A percentile compares a stretch with the other conserved stretches of the same genome.
Evolutionary conservation across 2,113 vertebrate genomes (phyloP).

Genomic region (Sander vitreus): DNA sequence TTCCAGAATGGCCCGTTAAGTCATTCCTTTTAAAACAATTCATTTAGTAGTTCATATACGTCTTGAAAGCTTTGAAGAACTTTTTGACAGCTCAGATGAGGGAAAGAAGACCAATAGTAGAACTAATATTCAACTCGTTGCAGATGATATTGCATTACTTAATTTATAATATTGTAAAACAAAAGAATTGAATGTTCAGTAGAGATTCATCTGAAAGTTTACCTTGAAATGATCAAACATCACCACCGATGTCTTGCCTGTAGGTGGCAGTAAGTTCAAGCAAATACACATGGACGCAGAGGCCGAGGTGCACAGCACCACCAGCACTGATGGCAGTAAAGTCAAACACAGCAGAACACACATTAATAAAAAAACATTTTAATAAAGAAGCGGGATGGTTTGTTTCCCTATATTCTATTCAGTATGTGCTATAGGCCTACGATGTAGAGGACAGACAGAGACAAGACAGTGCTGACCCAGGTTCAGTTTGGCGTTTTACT

Average conservation of each 20-base stretch:
- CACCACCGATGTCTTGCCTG: background rate
- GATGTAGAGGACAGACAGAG: conserved; percentile 40
- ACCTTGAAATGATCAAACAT: background rate
- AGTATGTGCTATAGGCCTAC: conserved; percentile 55
- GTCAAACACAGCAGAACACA: background rate
- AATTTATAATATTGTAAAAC: too few relatives aligned
- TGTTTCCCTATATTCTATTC: conserved; percentile 47
- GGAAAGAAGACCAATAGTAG: background rate
- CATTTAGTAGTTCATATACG: background rate
- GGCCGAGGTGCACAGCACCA: background rate
- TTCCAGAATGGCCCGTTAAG: background rate
- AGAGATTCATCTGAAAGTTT: background rate
- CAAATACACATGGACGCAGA: background rate
- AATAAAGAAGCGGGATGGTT: conserved; percentile 64
- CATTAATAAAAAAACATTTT: conserved; percentile 55
- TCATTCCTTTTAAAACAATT: background rate
- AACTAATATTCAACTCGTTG: too few relatives aligned
- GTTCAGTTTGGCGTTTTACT: conserved; percentile 22
- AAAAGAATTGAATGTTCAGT: background rate
- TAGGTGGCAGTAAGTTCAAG: conserved; percentile 34
- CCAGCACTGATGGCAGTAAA: background rate
- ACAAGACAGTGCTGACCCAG: conserved; percentile 25
- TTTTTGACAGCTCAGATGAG: background rate
- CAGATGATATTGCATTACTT: too few relatives aligned
- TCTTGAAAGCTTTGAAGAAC: background rate